phyloP scores from a whole-genome alignment of 2,113 vertebrate genomes.

The Gavialis gangeticus region DNA sequence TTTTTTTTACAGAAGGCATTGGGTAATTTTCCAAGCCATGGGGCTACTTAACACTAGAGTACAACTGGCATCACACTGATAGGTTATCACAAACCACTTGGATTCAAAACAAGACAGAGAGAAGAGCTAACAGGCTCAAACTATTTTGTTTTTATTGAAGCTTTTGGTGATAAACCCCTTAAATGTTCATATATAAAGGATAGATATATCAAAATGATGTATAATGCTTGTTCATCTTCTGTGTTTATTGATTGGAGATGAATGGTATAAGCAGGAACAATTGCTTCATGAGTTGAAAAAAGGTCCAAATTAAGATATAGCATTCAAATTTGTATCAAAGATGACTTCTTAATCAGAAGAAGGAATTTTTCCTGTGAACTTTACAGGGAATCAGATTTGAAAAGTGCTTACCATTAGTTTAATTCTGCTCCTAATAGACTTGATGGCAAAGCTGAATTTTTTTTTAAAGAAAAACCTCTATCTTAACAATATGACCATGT shows the following conservation, averaged over 20 bases:
- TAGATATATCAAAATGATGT: background rate
- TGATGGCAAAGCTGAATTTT: background rate
- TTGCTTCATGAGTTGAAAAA: background rate
- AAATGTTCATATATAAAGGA: background rate
- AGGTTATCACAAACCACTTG: slow-evolving; percentile 48
- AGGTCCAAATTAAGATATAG: background rate
- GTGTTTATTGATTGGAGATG: background rate
- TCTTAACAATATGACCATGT: background rate
- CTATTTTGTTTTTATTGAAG: slow-evolving; percentile 36
- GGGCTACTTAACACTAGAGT: slow-evolving; percentile 42
- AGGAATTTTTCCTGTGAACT: slow-evolving; percentile 1
- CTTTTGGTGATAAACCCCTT: slow-evolving; percentile 22
- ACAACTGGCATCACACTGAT: slow-evolving; percentile 48
- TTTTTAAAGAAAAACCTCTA: background rate
- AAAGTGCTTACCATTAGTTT: background rate
- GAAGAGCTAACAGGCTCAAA: slow-evolving; percentile 14
- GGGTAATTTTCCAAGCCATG: slow-evolving; percentile 69
- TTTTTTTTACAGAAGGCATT: slow-evolving; percentile 65
- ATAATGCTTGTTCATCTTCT: background rate
- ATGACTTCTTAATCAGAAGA: background rate
- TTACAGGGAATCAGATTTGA: background rate
- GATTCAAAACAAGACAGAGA: slow-evolving; percentile 21
- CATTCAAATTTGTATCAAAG: background rate
- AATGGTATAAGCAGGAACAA: background rate
- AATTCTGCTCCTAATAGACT: background rate